A percentile compares a stretch with the other conserved stretches of the same genome.
phyloP scores from a whole-genome alignment of 2,113 vertebrate species.

The Theristicus caerulescens region DNA sequence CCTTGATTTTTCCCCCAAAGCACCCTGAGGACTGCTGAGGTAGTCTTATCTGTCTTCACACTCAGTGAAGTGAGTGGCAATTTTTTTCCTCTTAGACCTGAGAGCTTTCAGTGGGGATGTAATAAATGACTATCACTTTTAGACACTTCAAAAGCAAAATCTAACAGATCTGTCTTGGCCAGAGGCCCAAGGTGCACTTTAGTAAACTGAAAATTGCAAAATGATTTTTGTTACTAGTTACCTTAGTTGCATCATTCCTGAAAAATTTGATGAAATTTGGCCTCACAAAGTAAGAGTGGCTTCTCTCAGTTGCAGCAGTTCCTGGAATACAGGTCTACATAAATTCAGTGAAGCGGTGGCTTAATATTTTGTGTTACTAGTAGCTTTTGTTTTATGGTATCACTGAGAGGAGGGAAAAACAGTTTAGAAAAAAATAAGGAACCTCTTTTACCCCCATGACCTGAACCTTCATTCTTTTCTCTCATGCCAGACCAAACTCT shows the following conservation, averaged over 20 bases:
- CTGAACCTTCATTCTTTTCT: background rate
- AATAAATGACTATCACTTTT: background rate
- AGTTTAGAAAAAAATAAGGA: background rate
- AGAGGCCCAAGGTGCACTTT: background rate
- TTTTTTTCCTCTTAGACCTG: background rate
- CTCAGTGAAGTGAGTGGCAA: background rate
- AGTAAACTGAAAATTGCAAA: background rate
- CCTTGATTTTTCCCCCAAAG: background rate
- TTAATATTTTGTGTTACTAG: background rate
- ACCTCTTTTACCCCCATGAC: background rate
- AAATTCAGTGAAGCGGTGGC: background rate
- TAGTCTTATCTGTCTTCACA: background rate
- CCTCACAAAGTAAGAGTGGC: background rate
- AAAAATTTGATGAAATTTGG: background rate
- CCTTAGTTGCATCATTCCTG: background rate
- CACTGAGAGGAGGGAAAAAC: background rate
- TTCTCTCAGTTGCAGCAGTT: background rate
- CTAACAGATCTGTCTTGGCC: background rate
- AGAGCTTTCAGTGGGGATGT: background rate
- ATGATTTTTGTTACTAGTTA: background rate
- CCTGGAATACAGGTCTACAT: background rate
- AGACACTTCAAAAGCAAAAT: background rate
- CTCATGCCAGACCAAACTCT: background rate
- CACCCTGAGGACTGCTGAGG: background rate
- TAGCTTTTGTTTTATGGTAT: background rate